Base-by-base conservation (phyloP, 2,797 vertebrate species). In the Cephalopachus bancanus region DNA sequence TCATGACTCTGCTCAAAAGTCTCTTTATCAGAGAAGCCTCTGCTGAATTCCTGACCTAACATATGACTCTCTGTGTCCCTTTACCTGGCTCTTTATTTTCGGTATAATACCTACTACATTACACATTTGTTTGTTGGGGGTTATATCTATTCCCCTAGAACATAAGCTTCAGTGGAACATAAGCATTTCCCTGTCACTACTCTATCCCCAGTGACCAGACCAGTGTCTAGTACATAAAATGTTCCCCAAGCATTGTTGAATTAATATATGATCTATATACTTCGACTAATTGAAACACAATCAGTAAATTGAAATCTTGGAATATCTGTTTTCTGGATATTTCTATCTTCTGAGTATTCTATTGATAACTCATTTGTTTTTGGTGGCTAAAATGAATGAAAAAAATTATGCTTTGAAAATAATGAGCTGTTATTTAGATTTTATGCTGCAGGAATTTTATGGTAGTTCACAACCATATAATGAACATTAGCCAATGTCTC, bases 371-470 rank as follows among this genome's bases (percentile, higher is more conserved):
- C 44, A 90, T 78, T 94, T 91, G 14, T 89, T 93, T 90, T 19
- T 95, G 20, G 57, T 80, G 62, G 62, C 16, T 88, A 91, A 95
- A 67, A 71, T 78, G 67, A 10, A 67, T 10, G 1, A 72, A 44
- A 86, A 85, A 93, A 95, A 84, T 33, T 62, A 49, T 85, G 22
- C 55, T 85, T 64, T 94, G 60, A 78, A 96, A 91, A 93, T 30
- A 83, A 79, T 12, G 64, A 97, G 74, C n/a, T 84, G 2, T 94
- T 93, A 30, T 44, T 92, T 62, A 91, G 72, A 79, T 89, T 91
- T 62, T 69, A 24, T 17, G 37, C 53, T 74, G 19, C 9, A 28
- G 44, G 87, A 3, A 79, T 79, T 81, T 78, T 51, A 57, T 60
- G 30, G 83, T 49, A 37, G 83, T 55, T 85, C 26, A 78, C 12